Base-by-base conservation (phyloP, 2,888 invertebrate species). In the Copidosoma aretas region DNA sequence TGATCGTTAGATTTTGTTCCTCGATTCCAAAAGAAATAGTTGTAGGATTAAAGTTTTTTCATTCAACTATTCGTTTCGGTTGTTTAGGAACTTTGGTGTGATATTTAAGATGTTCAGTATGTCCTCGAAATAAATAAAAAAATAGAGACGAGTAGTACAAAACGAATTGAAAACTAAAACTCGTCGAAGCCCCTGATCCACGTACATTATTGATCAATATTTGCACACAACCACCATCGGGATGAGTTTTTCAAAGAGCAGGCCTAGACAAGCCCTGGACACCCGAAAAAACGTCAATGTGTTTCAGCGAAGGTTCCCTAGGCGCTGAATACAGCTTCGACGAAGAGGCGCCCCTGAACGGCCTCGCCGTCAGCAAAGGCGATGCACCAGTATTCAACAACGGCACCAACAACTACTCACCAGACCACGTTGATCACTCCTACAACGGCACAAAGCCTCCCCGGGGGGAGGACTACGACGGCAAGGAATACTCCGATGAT, bases 231-330 rank as follows among this genome's bases (percentile, higher is more conserved):
- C n/a, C n/a, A n/a, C n/a, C n/a, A n/a, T n/a, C n/a, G n/a, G n/a
- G n/a, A n/a, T n/a, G n/a, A n/a, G n/a, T n/a, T n/a, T 8, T 53
- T 24, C 5, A 53, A 15, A 24, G 22, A 17, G 17, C n/a, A 10
- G 22, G 5, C 2, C 12, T 58, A 25, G 21, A 22, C 32, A 32
- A 32, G 32, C 32, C 39, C 25, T 22, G 53, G 25, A 24, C 54
- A 68, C 59, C 62, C 58, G 57, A 65, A 61, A 70, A 63, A 64
- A 67, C 56, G n/a, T 15, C 54, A 57, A n/a, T 64, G 64, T 74
- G 73, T 69, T 73, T 71, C 71, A 83, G 83, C 67, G 83, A 83
- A 79, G 83, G 82, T 74, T 81, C 82, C 60, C 75, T 78, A 68
- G 72, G 76, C 70, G 75, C 77, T 62, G 83, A 83, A 70, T 77